Evolutionary conservation across 1,140 invertebrate genomes (phyloP), one percentile per base, ranked within the genome.

Genomic region (Catajapyx aquilonaris): DNA sequence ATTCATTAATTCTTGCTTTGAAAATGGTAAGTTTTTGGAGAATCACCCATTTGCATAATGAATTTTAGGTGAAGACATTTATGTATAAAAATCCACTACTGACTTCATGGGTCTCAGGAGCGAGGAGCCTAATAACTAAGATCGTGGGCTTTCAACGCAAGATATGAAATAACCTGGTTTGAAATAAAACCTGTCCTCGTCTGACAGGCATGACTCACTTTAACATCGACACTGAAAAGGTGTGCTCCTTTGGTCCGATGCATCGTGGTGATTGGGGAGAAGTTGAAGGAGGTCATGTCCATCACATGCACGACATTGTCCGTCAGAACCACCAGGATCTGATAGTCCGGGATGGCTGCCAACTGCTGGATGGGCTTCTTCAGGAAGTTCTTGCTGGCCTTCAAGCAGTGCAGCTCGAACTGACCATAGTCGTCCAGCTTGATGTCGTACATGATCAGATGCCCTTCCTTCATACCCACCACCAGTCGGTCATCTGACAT

Each of bases 331-430:
- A 95, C 70, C 1, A 95, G 60, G 43, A 94, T 65, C 52, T 85
- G 76, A 45, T 81, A 71, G 42, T 86, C 79, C 41, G 81, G 76
- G 42, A 95, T 73, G 23, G 88, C 81, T 54, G 77, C 79, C 40
- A 95, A 66, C 61, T 95, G 86, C 31, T 76, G 69, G 39, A 96
- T 90, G 10, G 86, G 73, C 56, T 91, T 94, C 57, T 87, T 88
- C 45, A 85, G 85, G 50, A 96, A 94, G 44, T 77, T 79, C 57
- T 93, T 95, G 52, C 84, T 85, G 35, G 84, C 87, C 42, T 76
- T 63, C 25, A 86, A 62, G 38, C 94, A 62, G 43, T 74, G 66
- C 3, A 84, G 62, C 30, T 59, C 56, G 13, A 28, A 28, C 7
- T 13, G 7, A 28, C 23, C 23, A 28, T 9, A 28, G 7, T 7